A percentile compares a stretch with the other conserved stretches of the same genome.
Evolutionary conservation across 2,797 vertebrate genomes (phyloP).

Genomic region (Lagocephalus sceleratus): DNA sequence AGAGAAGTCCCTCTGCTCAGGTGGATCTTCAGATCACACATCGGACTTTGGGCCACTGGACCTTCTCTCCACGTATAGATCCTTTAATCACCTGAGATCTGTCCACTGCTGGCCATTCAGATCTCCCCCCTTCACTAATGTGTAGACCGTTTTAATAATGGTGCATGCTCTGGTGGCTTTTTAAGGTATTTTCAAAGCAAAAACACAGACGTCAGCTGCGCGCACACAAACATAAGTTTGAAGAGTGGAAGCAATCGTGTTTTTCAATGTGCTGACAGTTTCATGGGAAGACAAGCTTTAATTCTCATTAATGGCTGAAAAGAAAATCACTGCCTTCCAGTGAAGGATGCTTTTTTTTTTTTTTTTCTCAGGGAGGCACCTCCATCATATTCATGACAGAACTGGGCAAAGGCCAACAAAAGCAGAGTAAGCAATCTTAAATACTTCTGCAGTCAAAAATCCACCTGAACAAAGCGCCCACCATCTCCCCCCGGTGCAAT

Average conservation of each 20-base stretch:
- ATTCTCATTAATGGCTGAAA: conserved; percentile 2
- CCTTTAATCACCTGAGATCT: too few species aligned
- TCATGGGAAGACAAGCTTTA: conserved; percentile 9
- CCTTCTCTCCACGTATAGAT: too few species aligned
- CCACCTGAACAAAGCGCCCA: conserved; percentile 25
- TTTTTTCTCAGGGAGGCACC: conserved; percentile 17
- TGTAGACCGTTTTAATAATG: too few species aligned
- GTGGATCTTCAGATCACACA: too few species aligned
- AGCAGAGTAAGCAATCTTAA: conserved; percentile 23
- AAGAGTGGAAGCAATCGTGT: conserved; percentile 5
- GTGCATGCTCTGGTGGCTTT: too few species aligned
- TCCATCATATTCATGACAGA: conserved; percentile 23
- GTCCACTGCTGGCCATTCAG: too few species aligned
- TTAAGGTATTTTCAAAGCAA: not conserved
- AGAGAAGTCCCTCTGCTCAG: too few species aligned
- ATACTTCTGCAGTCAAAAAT: conserved; percentile 28
- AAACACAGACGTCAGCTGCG: conserved; percentile 8
- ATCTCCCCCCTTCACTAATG: too few species aligned
- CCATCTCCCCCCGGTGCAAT: conserved; percentile 33
- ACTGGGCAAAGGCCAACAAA: conserved; percentile 24
- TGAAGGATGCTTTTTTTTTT: conserved; percentile 17
- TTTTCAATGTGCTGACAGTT: conserved; percentile 25
- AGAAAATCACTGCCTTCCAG: conserved; percentile 16
- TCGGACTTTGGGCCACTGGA: too few species aligned
- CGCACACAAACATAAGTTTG: too few species aligned